Base-by-base conservation (phyloP, 2,797 vertebrate genomes). In the Dendrocincla fuliginosa region DNA sequence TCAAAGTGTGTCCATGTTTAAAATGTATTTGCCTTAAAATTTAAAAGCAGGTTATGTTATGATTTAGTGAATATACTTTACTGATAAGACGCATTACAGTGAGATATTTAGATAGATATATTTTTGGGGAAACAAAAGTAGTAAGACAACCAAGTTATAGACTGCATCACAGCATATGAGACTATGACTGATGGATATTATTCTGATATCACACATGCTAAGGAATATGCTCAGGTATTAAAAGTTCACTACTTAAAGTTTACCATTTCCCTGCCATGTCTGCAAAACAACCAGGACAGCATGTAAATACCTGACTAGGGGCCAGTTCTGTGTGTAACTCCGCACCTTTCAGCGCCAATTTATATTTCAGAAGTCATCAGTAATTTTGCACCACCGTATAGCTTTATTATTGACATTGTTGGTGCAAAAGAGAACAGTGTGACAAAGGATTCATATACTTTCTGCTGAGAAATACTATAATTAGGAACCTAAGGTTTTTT, bases 1-100 rank as follows among this genome's bases (percentile, higher is more conserved):
- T 0, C 8, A 0, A 47, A 60, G 15, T 17, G 24, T 20, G 3
- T 41, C 12, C 20, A 10, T 16, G 7, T 60, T 68, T 68, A 47
- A 78, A 55, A 22, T 30, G 3, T 25, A 64, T 53, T 74, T 77
- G 59, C 14, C 18, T 41, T 86, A n/a, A 75, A 80, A 70, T 10
- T 67, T 63, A 13, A 14, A 42, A 50, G 14, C 10, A 35, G 3
- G 10, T 52, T 70, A 67, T 47, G 13, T n/a, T 49, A 47, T 10
- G 12, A 10, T 42, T 78, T 70, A 32, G 11, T 52, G 60, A 77
- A 42, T 68, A 41, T 5, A 27, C 7, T 64, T 80, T 67, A 47
- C 6, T 33, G 8, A 4, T 41, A 24, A 25, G 8, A 47, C 17
- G 77, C 23, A 16, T 42, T 57, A 23, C 28, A 79, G 13, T 33